phyloP scores from a whole-genome alignment of 2,888 invertebrate species.

The Sarcophaga caerulescens region DNA sequence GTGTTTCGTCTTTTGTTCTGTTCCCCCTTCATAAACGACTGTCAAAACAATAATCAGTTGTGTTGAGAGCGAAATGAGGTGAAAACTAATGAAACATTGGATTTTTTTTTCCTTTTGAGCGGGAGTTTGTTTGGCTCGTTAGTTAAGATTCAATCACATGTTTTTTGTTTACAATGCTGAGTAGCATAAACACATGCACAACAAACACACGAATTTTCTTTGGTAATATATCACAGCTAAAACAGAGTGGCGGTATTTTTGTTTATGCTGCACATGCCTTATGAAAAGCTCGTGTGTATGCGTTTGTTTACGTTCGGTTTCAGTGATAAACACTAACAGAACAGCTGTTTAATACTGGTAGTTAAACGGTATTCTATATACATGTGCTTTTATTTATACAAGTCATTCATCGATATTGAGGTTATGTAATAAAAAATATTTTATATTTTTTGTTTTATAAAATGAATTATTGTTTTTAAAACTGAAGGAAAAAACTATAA shows the following conservation, averaged over 20 bases:
- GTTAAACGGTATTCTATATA: background rate
- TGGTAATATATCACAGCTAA: conserved; percentile 21
- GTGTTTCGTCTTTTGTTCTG: conserved; percentile 60
- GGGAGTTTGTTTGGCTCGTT: conserved; percentile 45
- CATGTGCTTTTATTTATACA: conserved; percentile 55
- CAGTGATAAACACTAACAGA: conserved; percentile 52
- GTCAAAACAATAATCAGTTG: conserved; percentile 64
- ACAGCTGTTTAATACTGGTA: conserved; percentile 34
- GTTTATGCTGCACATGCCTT: conserved; percentile 16
- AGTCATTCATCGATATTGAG: conserved; percentile 47
- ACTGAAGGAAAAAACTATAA: too few species aligned
- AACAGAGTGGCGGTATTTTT: conserved; percentile 35
- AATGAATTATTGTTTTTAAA: background rate
- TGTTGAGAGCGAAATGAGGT: conserved; percentile 53
- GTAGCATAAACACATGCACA: conserved; percentile 4
- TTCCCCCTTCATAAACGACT: conserved; percentile 51
- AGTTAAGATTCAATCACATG: conserved; percentile 44
- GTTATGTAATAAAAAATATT: conserved; percentile 44
- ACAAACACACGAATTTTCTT: background rate
- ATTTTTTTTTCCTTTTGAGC: conserved; percentile 61
- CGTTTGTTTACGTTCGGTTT: conserved; percentile 6
- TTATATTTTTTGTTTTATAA: background rate
- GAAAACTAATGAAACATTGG: conserved; percentile 42
- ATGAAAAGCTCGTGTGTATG: background rate
- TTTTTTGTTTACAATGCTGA: conserved; percentile 54